Evolutionary conservation across 2,113 vertebrate genomes (phyloP), one percentile per base, ranked within the genome.

Genomic region (Mola mola): DNA sequence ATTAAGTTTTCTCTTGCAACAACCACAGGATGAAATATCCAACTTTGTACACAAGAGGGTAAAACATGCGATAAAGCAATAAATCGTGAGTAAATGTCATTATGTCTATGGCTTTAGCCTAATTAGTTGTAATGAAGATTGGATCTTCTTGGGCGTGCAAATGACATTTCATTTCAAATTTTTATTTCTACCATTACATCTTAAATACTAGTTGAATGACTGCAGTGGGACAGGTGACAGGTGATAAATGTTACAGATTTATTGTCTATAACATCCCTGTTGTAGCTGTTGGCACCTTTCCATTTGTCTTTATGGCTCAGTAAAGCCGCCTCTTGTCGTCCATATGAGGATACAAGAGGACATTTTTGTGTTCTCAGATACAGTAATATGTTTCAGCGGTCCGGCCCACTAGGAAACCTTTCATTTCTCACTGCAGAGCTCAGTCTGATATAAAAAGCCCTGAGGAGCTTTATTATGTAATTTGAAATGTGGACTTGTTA

Each of bases 381-480:
- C 47, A 53, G 67, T 75, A 75, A 83, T 69, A 72, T 68, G 82
- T 84, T 85, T 84, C 70, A 71, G 73, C 71, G 81, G 61, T 67
- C 42, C 19, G 24, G 73, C 71, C 83, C 78, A 82, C 88, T 87
- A 86, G 73, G 85, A 80, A 74, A 58, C 66, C 85, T 82, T 89
- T 89, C 82, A 88, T 87, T 88, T 89, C 75, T 81, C 61, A 47
- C 75, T 79, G 78, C 68, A 82, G 87, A 76, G 79, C 49, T 64
- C 74, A 38, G 26, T 68, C 63, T 90, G 86, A 91, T 88, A 81
- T 87, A 75, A 36, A 11, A 67, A 60, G 81, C 88, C 88, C 72
- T 19, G n/a, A 81, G 88, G 87, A 88, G 80, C 87, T 64, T 83
- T n/a, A n/a, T n/a, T n/a, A n/a, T n/a, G n/a, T n/a, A n/a, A n/a